Conservation (phyloP, 2,888 invertebrate species). For the Eilema depressum region DNA sequence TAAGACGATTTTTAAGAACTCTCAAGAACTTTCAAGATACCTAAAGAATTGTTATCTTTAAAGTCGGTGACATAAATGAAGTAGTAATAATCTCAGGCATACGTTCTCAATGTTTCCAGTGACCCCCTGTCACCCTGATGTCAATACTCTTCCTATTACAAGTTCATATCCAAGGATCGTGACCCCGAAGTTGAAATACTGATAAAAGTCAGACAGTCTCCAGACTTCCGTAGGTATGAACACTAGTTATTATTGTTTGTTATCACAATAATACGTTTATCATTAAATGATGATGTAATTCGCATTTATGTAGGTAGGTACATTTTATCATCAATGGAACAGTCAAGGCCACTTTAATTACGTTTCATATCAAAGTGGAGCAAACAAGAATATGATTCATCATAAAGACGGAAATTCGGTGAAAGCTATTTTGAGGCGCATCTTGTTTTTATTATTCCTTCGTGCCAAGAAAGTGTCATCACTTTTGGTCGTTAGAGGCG, state of each 20-base stretch:
- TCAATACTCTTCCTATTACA: neutral
- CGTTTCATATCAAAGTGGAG: conserved; percentile 6
- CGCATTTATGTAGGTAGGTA: neutral
- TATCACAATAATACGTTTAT: neutral
- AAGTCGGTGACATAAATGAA: neutral
- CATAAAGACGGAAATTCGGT: neutral
- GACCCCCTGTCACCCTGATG: neutral
- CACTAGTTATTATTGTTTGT: neutral
- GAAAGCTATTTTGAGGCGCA: neutral
- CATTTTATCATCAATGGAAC: neutral
- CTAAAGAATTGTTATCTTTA: neutral
- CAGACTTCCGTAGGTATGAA: neutral
- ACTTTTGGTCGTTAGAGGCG: neutral
- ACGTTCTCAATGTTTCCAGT: neutral
- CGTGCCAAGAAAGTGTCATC: conserved; percentile 1
- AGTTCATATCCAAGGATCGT: neutral
- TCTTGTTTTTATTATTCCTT: neutral
- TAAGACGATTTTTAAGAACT: neutral
- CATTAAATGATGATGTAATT: conserved; percentile 10
- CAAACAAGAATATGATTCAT: conserved; percentile 6
- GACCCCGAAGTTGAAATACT: neutral
- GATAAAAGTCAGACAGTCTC: conserved; percentile 1
- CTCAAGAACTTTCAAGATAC: neutral
- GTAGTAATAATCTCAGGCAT: neutral
- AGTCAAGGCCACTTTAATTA: conserved; percentile 6